Percentiles rank a stretch among this genome's conserved stretches.
Conservation (phyloP, 2,888 invertebrate species). For the Campoletis raptor region DNA sequence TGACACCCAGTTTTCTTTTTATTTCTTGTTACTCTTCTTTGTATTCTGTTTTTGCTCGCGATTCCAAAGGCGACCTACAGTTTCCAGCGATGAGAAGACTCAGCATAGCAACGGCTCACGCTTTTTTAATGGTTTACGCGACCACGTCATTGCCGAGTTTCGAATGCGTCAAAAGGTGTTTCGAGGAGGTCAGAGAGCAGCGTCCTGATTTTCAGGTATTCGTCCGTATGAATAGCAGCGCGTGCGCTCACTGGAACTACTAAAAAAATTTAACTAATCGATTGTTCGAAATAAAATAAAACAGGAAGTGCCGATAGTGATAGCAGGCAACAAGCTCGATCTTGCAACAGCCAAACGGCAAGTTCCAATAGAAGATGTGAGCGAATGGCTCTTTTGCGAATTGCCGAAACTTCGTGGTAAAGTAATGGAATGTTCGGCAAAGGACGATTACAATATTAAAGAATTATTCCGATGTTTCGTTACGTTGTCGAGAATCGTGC, state of each 20-base stretch:
- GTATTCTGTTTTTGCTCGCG: background rate
- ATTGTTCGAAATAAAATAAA: background rate
- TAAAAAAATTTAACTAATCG: background rate
- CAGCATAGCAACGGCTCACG: constrained; percentile 94
- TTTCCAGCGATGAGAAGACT: constrained; percentile 96
- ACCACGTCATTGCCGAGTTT: constrained; percentile 91
- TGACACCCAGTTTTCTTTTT: background rate
- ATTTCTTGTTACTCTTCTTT: background rate
- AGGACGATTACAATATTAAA: constrained; percentile 91
- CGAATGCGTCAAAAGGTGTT: constrained; percentile 90
- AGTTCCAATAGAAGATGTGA: constrained; percentile 91
- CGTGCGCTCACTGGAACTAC: background rate
- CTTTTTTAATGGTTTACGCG: constrained; percentile 94
- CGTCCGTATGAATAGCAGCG: background rate
- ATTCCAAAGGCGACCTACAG: constrained; percentile 90
- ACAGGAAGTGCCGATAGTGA: constrained; percentile 93
- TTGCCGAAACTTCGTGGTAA: constrained; percentile 91
- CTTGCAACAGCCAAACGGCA: constrained; percentile 90
- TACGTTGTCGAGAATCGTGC: constrained; percentile 90
- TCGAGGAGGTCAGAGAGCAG: constrained; percentile 93
- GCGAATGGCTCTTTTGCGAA: constrained; percentile 93
- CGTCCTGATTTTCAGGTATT: constrained; percentile 89
- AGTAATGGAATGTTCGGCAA: constrained; percentile 92
- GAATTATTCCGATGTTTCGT: constrained; percentile 93
- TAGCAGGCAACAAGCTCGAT: constrained; percentile 95